phyloP scores from a whole-genome alignment of 2,888 invertebrate genomes.

The Penaeus monodon region DNA sequence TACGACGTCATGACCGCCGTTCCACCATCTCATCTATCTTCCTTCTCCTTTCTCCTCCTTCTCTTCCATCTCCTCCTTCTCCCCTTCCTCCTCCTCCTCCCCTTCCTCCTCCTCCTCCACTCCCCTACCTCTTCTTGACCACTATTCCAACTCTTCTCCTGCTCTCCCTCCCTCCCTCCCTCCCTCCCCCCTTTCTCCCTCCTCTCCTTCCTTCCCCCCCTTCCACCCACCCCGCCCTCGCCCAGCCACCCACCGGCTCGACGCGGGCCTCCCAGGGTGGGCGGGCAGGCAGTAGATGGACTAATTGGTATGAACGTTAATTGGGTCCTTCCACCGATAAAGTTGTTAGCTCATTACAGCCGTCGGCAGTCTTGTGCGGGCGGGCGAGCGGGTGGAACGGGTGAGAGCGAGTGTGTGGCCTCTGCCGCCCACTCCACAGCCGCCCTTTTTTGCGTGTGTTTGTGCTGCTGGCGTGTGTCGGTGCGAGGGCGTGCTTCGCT shows the following conservation, averaged over 20 bases:
- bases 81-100: too few relatives aligned
- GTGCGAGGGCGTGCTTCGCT: too few relatives aligned
- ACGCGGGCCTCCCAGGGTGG: constrained; percentile 12
- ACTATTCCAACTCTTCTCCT: too few relatives aligned
- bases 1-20: not conserved
- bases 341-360: constrained; percentile 44
- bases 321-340: constrained; percentile 42
- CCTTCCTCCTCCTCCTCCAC: too few relatives aligned
- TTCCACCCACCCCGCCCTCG: not conserved
- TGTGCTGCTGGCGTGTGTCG: too few relatives aligned
- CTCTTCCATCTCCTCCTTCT: too few relatives aligned
- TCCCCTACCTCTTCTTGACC: too few relatives aligned
- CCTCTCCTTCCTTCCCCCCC: not conserved
- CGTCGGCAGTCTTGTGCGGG: too few relatives aligned
- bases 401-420: too few relatives aligned
- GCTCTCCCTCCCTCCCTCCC: not conserved
- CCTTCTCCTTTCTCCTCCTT: not conserved
- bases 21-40: not conserved
- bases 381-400: too few relatives aligned
- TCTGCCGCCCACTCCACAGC: too few relatives aligned
- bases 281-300: constrained; percentile 42
- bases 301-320: constrained; percentile 51
- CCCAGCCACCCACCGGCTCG: constrained; percentile 13
- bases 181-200: not conserved
- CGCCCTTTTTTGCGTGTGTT: too few relatives aligned